Percentiles rank a stretch among this genome's conserved stretches.
Conservation (phyloP, 2,797 vertebrate species). For the Xenops minutus region DNA sequence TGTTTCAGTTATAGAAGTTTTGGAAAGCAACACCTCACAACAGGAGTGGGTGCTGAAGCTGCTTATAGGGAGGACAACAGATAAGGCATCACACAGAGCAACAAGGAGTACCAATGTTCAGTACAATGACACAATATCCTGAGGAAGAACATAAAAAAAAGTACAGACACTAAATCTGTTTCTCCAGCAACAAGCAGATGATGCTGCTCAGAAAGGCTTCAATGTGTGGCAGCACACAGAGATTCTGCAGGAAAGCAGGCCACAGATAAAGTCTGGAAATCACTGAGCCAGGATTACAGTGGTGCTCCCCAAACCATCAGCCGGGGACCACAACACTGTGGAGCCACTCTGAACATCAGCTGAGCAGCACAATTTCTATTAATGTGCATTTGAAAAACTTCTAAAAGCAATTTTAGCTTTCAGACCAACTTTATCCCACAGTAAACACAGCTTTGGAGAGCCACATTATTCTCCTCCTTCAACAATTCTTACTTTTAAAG, state of each 20-base stretch:
- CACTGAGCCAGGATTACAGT: background rate
- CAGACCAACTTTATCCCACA: background rate
- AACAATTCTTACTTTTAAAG: background rate
- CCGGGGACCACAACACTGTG: background rate
- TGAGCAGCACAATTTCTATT: background rate
- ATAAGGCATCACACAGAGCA: background rate
- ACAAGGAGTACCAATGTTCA: background rate
- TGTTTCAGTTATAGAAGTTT: background rate
- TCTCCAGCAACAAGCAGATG: background rate
- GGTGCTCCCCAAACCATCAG: background rate
- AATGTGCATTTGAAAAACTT: background rate
- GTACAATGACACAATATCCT: background rate
- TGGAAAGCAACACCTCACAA: background rate
- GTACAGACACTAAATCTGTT: background rate
- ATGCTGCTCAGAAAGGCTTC: background rate
- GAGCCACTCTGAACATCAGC: fast-evolving
- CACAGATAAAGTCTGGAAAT: background rate
- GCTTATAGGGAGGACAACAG: background rate
- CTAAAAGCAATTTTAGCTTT: background rate
- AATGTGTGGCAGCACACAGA: fast-evolving
- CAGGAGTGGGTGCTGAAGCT: background rate
- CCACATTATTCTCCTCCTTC: background rate
- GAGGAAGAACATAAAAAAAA: background rate
- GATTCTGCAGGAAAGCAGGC: background rate
- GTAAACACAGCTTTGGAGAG: background rate